These are phyloP conservation scores for Trachelus iudaicus DNA, from an alignment of 2,888 invertebrate genomes.

Conservation along the genomic window DNA sequence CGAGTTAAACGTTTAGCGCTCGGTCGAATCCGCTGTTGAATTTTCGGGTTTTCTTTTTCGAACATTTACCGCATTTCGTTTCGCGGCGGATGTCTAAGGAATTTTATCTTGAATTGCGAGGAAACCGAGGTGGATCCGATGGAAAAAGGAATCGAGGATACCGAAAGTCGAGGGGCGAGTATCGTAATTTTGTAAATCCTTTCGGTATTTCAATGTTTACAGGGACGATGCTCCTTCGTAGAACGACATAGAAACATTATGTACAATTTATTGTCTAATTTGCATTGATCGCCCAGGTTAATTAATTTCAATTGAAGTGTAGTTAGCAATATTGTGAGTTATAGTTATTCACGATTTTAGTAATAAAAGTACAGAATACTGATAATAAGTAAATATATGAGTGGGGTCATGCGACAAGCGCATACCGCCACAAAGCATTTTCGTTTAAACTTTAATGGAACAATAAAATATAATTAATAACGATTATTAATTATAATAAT, in stretches of 20 bases:
- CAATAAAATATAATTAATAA: constrained; percentile 44
- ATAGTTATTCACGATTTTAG: constrained; percentile 48
- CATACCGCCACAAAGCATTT: constrained; percentile 43
- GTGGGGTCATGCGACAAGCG: constrained; percentile 34
- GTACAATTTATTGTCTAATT: constrained; percentile 42
- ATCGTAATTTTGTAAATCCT: too few relatives aligned
- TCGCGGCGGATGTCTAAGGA: neutral
- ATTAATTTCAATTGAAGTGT: constrained; percentile 43
- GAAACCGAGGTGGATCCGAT: too few relatives aligned
- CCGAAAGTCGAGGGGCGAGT: too few relatives aligned
- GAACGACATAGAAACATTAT: constrained; percentile 26
- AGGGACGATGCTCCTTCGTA: constrained; percentile 29
- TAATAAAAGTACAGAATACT: constrained; percentile 42
- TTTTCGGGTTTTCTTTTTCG: neutral
- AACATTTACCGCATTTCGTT: neutral
- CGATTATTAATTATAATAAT: too few relatives aligned
- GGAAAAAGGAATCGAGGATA: too few relatives aligned
- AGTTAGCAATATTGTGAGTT: constrained; percentile 50
- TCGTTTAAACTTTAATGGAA: constrained; percentile 52
- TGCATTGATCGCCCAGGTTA: constrained; percentile 38
- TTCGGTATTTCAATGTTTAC: too few relatives aligned
- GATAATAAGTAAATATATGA: constrained; percentile 48
- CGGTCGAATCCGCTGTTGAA: neutral
- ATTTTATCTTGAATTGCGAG: too few relatives aligned
- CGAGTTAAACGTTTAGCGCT: neutral